Evolutionary conservation across 64 coral and sea anemone genomes (phyloP).

Genomic region (Stichodactyla helianthus): DNA sequence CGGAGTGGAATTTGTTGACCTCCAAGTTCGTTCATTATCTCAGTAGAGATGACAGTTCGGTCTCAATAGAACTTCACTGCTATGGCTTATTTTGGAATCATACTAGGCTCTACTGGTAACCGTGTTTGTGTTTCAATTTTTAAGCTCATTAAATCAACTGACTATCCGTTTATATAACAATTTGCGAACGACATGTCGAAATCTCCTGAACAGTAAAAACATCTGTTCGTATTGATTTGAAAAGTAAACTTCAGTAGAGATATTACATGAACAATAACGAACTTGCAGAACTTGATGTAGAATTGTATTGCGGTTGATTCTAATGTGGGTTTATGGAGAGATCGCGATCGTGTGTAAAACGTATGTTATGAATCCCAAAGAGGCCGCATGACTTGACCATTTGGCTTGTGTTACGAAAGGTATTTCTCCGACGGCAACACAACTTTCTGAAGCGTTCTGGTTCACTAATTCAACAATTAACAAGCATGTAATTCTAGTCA

Average conservation of each 20-base stretch:
- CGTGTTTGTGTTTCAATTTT: not conserved
- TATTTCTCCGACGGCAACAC: not conserved
- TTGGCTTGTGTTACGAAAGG: not conserved
- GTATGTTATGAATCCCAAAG: not conserved
- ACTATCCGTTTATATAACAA: not conserved
- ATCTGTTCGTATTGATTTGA: not conserved
- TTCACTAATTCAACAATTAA: not conserved
- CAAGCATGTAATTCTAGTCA: not conserved
- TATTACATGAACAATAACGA: not conserved
- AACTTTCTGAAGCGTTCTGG: not conserved
- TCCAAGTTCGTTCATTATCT: not conserved
- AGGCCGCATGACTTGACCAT: not conserved
- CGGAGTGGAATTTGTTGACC: not conserved
- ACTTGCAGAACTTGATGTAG: too few relatives aligned
- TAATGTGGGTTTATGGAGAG: not conserved
- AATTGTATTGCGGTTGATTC: too few relatives aligned
- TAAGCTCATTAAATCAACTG: not conserved
- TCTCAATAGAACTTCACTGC: too few relatives aligned
- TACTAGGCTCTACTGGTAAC: not conserved
- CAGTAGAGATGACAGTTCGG: too few relatives aligned
- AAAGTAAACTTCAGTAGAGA: not conserved
- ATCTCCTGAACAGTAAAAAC: not conserved
- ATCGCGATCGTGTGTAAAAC: not conserved
- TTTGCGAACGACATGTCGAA: not conserved
- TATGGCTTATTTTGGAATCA: too few relatives aligned